Evolutionary conservation across 2,797 vertebrate species (phyloP).

Genomic region (Onychomys arenicola): DNA sequence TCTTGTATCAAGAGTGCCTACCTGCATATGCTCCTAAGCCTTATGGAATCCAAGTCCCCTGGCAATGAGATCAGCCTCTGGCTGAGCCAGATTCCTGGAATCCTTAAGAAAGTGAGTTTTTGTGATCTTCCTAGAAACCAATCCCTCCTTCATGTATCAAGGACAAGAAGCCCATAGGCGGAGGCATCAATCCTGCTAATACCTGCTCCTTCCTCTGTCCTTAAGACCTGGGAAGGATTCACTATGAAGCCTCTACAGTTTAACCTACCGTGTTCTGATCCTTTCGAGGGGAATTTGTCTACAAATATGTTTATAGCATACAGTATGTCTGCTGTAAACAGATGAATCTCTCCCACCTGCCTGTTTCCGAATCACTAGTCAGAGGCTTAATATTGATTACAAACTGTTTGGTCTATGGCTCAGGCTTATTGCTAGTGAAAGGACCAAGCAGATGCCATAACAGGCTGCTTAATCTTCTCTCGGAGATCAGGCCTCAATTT

Average conservation of each 20-base stretch:
- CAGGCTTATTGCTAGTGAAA: no score
- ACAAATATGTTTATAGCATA: no score
- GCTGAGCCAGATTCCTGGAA: not conserved
- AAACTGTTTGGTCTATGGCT: no score
- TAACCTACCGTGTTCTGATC: not conserved
- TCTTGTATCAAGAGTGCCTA: not conserved
- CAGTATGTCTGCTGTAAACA: no score
- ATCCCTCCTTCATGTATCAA: not conserved
- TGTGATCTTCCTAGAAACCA: not conserved
- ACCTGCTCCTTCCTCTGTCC: not conserved
- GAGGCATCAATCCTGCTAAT: not conserved
- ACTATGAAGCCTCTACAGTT: not conserved
- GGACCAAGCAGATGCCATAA: no score
- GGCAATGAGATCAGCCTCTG: not conserved
- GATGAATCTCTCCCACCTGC: no score
- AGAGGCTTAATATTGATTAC: no score
- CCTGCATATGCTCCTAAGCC: not conserved
- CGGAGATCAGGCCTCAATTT: no score
- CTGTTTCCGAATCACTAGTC: no score
- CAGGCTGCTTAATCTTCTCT: no score
- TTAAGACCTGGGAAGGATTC: not conserved
- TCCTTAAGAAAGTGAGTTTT: conserved; percentile 13
- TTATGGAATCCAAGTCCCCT: not conserved
- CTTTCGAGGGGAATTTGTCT: not conserved
- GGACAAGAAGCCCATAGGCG: not conserved